Evolutionary conservation across 92 coral and sea anemone genomes (phyloP), one percentile per base, ranked within the genome.

Genomic region (Siderastrea radians): DNA sequence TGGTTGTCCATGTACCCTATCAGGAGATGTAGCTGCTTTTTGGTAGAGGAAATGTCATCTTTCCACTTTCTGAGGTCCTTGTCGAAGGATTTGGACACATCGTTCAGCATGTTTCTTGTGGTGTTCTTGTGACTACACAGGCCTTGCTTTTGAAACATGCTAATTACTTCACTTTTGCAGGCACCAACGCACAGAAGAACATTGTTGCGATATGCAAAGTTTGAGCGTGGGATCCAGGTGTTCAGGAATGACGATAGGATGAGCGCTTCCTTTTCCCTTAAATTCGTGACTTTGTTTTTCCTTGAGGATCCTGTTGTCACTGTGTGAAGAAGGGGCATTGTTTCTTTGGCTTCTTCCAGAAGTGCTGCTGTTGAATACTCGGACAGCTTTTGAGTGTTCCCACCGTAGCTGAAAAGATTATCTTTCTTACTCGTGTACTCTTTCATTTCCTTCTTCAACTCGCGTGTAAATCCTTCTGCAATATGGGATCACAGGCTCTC

Each of bases 171-270:
- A 10, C 75, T 54, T 6, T 70, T 70, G 53, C 75, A 70, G n/a
- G 61, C 86, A 68, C 82, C 82, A 54, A 58, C 68, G 0, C 66
- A 45, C n/a, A 78, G 50, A 3, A 78, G 67, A 38, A 65, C 69
- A 65, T 78, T 78, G n/a, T 59, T 78, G 26, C 82, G 12, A 51
- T 26, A 78, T 8, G 12, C 69, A 58, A 52, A 78, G 51, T 78
- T 78, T 7, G 82, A 78, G 3, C 70, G 68, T 45, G 82, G 82
- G 10, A 78, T 78, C 71, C 68, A 78, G 43, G 71, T 78, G 51
- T 60, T 78, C 9, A 78, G 12, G 14, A 78, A 78, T 7, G 82
- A n/a, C n/a, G 82, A 55, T 1, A 78, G 2, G 17, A 45, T 13
- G 38, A 70, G 75, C 1, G 75, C 75, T 6, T 70, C 75, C 46